Percentiles rank a stretch among this genome's conserved stretches.
Evolutionary conservation across 2,797 vertebrate species (phyloP).

Genomic region (Pempheris klunzingeri): DNA sequence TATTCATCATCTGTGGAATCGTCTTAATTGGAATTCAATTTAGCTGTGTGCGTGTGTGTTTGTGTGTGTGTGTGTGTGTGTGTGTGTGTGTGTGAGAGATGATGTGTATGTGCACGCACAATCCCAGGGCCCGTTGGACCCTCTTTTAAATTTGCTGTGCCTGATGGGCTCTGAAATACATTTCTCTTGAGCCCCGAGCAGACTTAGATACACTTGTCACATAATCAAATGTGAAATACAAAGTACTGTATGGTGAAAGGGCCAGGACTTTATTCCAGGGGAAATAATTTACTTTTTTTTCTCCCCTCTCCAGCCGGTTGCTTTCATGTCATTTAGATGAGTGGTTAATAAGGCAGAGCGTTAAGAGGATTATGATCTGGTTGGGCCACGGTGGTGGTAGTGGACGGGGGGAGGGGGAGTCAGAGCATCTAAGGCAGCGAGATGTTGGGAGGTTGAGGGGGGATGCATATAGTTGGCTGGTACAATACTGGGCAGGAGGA

Average conservation of each 20-base stretch:
- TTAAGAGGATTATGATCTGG: conserved; percentile 90
- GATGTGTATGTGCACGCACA: conserved; percentile 39
- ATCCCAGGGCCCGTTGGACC: conserved; percentile 54
- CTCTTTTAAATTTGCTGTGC: conserved; percentile 74
- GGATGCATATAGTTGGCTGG: conserved; percentile 50
- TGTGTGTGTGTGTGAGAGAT: conserved; percentile 30
- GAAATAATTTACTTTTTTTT: conserved; percentile 84
- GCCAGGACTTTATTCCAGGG: conserved; percentile 81
- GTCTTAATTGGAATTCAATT: conserved; percentile 86
- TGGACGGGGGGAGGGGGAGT: conserved; percentile 54
- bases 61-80: conserved; percentile 46
- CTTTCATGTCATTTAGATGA: conserved; percentile 90
- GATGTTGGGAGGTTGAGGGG: conserved; percentile 36
- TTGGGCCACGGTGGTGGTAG: conserved; percentile 76
- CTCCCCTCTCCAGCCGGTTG: conserved; percentile 71
- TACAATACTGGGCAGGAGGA: conserved; percentile 80
- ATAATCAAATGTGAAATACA: conserved; percentile 87
- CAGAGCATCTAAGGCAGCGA: conserved; percentile 67
- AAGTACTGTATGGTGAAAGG: conserved; percentile 79
- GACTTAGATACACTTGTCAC: conserved; percentile 90
- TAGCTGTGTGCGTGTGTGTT: conserved; percentile 52
- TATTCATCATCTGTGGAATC: conserved; percentile 72
- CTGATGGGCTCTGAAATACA: conserved; percentile 81
- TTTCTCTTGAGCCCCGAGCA: conserved; percentile 79
- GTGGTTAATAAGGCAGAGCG: conserved; percentile 89